Evolutionary conservation across 2,797 vertebrate species (phyloP).

Genomic region (Oreochromis mossambicus): DNA sequence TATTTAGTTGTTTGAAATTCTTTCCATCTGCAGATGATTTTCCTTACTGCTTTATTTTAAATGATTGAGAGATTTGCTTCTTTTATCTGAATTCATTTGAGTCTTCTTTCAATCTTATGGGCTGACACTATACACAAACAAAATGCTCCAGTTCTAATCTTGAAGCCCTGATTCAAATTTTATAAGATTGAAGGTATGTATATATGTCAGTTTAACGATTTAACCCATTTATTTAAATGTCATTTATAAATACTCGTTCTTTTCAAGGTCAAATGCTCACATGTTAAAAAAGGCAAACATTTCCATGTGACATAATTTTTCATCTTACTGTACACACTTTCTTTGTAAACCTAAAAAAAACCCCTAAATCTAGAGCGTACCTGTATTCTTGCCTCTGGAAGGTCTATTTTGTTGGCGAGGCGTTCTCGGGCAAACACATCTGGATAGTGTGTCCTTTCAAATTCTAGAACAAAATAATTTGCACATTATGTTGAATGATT

Average conservation of each 20-base stretch:
- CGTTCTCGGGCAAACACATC: constrained; percentile 98
- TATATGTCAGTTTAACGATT: neutral
- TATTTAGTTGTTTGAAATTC: neutral
- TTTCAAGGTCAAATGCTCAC: neutral
- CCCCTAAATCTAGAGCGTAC: constrained; percentile 59
- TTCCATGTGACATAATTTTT: neutral
- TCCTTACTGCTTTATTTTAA: neutral
- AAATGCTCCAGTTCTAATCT: neutral
- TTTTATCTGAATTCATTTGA: neutral
- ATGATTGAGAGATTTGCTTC: neutral
- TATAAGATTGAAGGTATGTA: neutral
- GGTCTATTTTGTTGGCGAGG: constrained; percentile 98
- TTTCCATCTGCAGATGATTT: neutral
- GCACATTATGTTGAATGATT: neutral
- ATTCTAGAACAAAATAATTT: constrained; percentile 77
- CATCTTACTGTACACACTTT: neutral
- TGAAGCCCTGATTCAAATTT: neutral
- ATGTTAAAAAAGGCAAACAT: neutral
- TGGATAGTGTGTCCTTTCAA: constrained; percentile 98
- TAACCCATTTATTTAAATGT: neutral
- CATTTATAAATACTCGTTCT: neutral
- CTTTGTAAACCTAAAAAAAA: neutral
- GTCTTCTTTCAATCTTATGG: neutral
- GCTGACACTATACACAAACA: neutral
- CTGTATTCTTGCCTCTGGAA: constrained; percentile 99